Evolutionary conservation across 2,113 vertebrate genomes (phyloP).

Genomic region (Oxyura jamaicensis): DNA sequence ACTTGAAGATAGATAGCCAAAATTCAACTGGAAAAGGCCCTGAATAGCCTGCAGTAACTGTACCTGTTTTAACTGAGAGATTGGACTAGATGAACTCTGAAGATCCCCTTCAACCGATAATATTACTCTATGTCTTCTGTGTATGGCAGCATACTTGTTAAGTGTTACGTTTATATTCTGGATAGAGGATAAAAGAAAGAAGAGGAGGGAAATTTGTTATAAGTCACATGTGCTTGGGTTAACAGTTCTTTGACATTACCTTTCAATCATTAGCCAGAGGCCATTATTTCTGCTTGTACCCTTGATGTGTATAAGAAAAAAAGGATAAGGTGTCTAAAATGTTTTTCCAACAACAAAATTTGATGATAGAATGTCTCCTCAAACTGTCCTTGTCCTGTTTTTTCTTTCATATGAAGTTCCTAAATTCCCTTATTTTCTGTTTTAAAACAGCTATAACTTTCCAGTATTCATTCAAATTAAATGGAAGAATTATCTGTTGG

Average conservation of each 20-base stretch:
- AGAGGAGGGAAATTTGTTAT: neutral
- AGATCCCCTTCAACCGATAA: neutral
- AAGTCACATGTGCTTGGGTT: neutral
- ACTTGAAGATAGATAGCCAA: neutral
- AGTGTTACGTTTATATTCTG: neutral
- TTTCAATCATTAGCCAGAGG: conserved; percentile 51
- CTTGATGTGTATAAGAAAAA: neutral
- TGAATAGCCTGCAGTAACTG: neutral
- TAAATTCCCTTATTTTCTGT: neutral
- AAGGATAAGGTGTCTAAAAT: neutral
- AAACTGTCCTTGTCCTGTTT: conserved; percentile 29
- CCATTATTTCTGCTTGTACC: conserved; percentile 64
- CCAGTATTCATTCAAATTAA: neutral
- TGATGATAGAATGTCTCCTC: conserved; percentile 32
- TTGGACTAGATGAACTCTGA: neutral
- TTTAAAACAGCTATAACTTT: conserved; percentile 15
- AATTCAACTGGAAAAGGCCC: neutral
- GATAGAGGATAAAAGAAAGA: neutral
- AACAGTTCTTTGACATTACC: conserved; percentile 15
- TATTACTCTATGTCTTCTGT: neutral
- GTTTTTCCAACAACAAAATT: conserved; percentile 30
- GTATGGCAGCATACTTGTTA: neutral
- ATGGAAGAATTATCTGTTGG: neutral
- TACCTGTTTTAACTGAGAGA: neutral
- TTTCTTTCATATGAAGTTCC: neutral